Conservation (phyloP, 2,113 vertebrate genomes). For the Seriola rivoliana region DNA sequence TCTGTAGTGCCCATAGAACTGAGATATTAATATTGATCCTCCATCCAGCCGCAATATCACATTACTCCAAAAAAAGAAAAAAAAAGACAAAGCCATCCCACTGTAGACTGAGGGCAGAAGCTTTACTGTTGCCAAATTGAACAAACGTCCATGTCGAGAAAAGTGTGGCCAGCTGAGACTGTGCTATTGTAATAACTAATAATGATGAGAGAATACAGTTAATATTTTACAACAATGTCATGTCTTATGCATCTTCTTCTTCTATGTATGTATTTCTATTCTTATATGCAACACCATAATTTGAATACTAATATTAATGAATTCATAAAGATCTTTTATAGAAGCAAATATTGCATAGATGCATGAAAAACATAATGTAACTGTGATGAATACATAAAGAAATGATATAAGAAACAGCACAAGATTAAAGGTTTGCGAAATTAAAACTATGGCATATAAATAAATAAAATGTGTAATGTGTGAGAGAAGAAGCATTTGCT, state of each 20-base stretch:
- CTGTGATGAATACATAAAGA: neutral
- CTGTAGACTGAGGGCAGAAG: conserved; percentile 39
- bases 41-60: conserved; percentile 51
- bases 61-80: conserved; percentile 36
- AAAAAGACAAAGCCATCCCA: conserved; percentile 45
- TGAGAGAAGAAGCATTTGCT: too few species aligned
- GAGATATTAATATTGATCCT: conserved; percentile 78
- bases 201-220: neutral
- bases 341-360: neutral
- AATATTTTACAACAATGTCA: neutral
- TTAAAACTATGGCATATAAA: neutral
- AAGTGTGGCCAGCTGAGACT: neutral
- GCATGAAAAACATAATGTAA: neutral
- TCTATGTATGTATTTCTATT: too few species aligned
- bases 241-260: neutral
- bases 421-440: neutral
- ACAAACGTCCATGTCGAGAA: conserved; percentile 13
- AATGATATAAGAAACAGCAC: neutral
- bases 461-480: too few species aligned
- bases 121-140: conserved; percentile 17
- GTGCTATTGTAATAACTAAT: neutral
- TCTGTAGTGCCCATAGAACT: conserved; percentile 59
- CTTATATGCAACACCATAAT: too few species aligned
- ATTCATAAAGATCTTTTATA: neutral
- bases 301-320: neutral